Base-by-base conservation (phyloP, 2,113 vertebrate genomes). In the Cephalopterus ornatus region DNA sequence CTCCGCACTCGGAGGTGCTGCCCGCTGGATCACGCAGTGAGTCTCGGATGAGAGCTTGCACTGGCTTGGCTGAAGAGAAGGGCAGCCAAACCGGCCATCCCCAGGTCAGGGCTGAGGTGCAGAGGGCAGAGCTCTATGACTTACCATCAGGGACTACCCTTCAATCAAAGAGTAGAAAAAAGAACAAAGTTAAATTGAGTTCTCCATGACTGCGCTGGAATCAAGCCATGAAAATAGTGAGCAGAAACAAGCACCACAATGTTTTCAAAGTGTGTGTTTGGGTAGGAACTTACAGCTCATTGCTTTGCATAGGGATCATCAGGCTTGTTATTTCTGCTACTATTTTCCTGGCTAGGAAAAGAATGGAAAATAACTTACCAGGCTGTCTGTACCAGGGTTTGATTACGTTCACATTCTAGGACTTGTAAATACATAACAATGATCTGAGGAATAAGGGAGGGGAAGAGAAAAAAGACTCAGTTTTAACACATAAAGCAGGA, bases 121-220 rank as follows among this genome's bases (percentile, higher is more conserved):
- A 98, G 99, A 99, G 99, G 99, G 99, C 99, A 99, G 99, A 99
- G 99, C 99, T 99, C 99, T 99, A 99, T 99, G 99, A 99, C 99
- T 99, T 99, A 99, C 99, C 99, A 99, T 99, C 99, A 99, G 97
- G 99, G 99, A 99, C 99, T 99, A 99, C 99, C 99, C 99, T 99
- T 99, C 99, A 99, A 99, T 99, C 98, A 99, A 99, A 99, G 99
- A 99, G 99, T 99, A 99, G 99, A 99, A 99, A 99, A 99, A 99
- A 99, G 99, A 99, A 99, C 99, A 99, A 99, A 99, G 99, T 99
- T 99, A 99, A 99, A 99, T 98, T 99, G 98, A 99, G 99, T 98
- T 99, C 99, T 98, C 98, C 97, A 96, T 97, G 87, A 82, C 93
- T 55, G 89, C 8, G n/a, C 23, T 77, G 96, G 89, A 98, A 95